Evolutionary conservation across 1,140 invertebrate species (phyloP), one percentile per base, ranked within the genome.

Genomic region (Pararge aegeria): DNA sequence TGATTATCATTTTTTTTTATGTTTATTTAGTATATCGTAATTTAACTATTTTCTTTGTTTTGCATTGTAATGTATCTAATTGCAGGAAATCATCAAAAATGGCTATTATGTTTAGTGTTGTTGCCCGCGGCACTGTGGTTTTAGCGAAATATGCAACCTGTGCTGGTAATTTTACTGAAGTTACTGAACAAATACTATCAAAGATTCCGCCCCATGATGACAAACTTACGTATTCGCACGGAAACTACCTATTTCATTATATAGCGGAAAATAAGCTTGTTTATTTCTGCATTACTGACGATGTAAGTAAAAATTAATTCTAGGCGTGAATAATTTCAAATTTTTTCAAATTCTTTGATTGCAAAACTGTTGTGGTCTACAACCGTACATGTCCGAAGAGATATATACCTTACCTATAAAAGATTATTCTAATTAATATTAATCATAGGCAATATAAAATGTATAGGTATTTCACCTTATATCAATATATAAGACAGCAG

Each of bases 271-370:
- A 97, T 77, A 92, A 93, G 73, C 93, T 98, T 64, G 93, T 98
- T 72, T 98, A 97, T 84, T 94, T 98, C 90, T 98, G 97, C 74
- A 98, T 98, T 49, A 97, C 97, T 55, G 97, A 98, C 91, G 96
- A 98, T 93, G 97, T 98, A 93, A 94, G 96, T 93, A 34, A n/a
- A n/a, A n/a, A n/a, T n/a, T n/a, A n/a, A n/a, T n/a, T n/a, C n/a
- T n/a, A n/a, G n/a, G n/a, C n/a, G n/a, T n/a, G n/a, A n/a, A n/a
- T n/a, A n/a, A n/a, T n/a, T n/a, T n/a, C n/a, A n/a, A n/a, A n/a
- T n/a, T n/a, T n/a, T n/a, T n/a, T n/a, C n/a, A n/a, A n/a, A n/a
- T n/a, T n/a, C n/a, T n/a, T n/a, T n/a, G n/a, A n/a, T n/a, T n/a
- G n/a, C n/a, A n/a, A n/a, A n/a, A n/a, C n/a, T n/a, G n/a, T n/a